A percentile compares a stretch with the other conserved stretches of the same genome.
Conservation (phyloP, 2,888 invertebrate species). For the Cryptus armator region DNA sequence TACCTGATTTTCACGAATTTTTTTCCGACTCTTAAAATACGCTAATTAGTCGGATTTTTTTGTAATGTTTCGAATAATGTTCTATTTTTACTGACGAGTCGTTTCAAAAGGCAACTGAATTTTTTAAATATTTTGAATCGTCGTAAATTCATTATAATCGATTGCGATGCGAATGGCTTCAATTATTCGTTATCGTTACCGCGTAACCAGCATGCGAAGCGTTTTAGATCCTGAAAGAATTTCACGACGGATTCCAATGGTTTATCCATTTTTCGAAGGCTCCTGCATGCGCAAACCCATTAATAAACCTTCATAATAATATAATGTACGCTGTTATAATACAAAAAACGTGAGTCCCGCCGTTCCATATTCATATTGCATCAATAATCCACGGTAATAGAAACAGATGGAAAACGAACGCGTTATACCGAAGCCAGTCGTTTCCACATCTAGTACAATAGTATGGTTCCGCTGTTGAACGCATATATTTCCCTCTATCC, state of each 20-base stretch:
- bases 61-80: too few relatives aligned
- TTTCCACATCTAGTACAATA: slow-evolving; percentile 51
- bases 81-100: not conserved
- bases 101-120: too few relatives aligned
- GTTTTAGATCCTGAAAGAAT: slow-evolving; percentile 21
- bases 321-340: slow-evolving; percentile 36
- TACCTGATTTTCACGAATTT: too few relatives aligned
- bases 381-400: slow-evolving; percentile 68
- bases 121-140: not conserved
- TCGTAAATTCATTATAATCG: not conserved
- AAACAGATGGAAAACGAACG: slow-evolving; percentile 69
- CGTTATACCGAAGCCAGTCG: slow-evolving; percentile 50
- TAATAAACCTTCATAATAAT: slow-evolving; percentile 57
- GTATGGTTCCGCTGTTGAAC: slow-evolving; percentile 60
- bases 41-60: too few relatives aligned
- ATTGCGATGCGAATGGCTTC: not conserved
- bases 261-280: slow-evolving; percentile 46
- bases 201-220: slow-evolving; percentile 24
- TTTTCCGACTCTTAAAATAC: too few relatives aligned
- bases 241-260: slow-evolving; percentile 38
- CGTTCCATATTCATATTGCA: slow-evolving; percentile 69
- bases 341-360: slow-evolving; percentile 55
- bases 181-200: slow-evolving; percentile 22
- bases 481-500: slow-evolving; percentile 63
- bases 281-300: slow-evolving; percentile 50